These are phyloP conservation scores for Allygus modestus DNA, from an alignment of 2,888 invertebrate genomes.

Conservation along the genomic window DNA sequence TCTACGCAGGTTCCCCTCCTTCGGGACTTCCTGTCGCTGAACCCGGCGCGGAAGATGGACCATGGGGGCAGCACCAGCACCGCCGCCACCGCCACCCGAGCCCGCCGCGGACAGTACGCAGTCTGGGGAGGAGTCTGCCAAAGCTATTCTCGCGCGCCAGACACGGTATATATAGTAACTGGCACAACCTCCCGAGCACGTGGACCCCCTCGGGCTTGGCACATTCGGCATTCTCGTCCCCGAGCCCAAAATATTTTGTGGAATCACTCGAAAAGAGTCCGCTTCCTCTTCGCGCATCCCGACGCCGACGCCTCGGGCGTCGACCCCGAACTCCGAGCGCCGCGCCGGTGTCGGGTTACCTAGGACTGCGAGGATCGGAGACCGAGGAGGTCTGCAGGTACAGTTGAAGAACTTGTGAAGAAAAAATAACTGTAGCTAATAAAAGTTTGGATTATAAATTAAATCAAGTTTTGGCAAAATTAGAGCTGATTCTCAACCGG, in stretches of 20 bases:
- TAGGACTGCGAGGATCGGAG: not conserved
- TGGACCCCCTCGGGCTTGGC: conserved; percentile 1
- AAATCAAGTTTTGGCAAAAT: too few relatives aligned
- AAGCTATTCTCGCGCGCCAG: conserved; percentile 38
- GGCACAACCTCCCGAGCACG: not conserved
- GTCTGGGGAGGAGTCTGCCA: conserved; percentile 33
- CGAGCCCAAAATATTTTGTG: conserved; percentile 17
- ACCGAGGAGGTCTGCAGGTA: not conserved
- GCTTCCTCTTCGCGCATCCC: not conserved
- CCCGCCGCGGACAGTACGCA: not conserved
- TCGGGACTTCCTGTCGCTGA: too few relatives aligned
- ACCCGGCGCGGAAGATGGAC: too few relatives aligned
- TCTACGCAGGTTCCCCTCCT: too few relatives aligned
- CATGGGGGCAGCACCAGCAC: too few relatives aligned
- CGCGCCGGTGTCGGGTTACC: conserved; percentile 4
- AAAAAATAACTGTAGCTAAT: too few relatives aligned
- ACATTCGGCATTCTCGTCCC: not conserved
- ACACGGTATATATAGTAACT: conserved; percentile 41
- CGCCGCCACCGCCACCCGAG: not conserved
- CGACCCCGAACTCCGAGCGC: not conserved
- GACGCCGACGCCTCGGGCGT: not conserved
- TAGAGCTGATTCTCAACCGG: too few relatives aligned
- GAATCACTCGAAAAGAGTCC: conserved; percentile 18
- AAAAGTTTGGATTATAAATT: too few relatives aligned
- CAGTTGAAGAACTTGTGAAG: too few relatives aligned